Evolutionary conservation across 1,140 invertebrate species (phyloP).

Genomic region (Drosophila asahinai): DNA sequence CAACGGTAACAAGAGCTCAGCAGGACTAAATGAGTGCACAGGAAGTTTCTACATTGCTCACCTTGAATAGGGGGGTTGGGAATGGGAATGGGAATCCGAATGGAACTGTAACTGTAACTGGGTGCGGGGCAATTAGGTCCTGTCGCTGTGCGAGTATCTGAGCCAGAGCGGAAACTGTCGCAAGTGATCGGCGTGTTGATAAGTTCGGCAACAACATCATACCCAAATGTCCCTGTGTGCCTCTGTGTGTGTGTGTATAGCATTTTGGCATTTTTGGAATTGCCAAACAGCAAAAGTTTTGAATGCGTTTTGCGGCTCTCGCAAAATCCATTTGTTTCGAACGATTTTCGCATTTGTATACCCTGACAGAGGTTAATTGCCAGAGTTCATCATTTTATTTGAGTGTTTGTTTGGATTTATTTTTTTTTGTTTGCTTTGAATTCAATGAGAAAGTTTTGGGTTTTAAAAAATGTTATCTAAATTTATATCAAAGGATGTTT

Average conservation of each 20-base stretch:
- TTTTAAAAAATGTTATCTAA: not conserved
- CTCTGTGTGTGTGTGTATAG: constrained; percentile 36
- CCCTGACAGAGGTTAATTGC: constrained; percentile 27
- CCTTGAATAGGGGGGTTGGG: constrained; percentile 63
- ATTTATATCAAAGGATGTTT: not conserved
- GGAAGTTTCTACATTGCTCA: constrained; percentile 80
- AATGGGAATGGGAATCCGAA: constrained; percentile 9
- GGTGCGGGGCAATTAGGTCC: constrained; percentile 77
- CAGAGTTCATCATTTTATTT: constrained; percentile 26
- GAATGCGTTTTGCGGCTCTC: constrained; percentile 44
- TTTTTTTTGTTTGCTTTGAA: not conserved
- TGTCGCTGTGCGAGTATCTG: constrained; percentile 48
- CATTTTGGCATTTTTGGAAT: constrained; percentile 50
- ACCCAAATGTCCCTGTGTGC: constrained; percentile 4
- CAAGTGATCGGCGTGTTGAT: constrained; percentile 82
- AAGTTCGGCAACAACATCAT: constrained; percentile 63
- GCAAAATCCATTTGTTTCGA: constrained; percentile 63
- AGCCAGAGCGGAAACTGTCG: constrained; percentile 75
- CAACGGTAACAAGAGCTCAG: constrained; percentile 36
- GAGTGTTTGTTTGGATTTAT: not conserved
- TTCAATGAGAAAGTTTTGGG: not conserved
- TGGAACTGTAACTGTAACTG: constrained; percentile 41
- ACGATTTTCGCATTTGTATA: constrained; percentile 43
- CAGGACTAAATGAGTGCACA: constrained; percentile 78
- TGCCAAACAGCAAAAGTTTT: constrained; percentile 57